phyloP scores from a whole-genome alignment of 2,888 invertebrate genomes.

The Cephus pulcher region DNA sequence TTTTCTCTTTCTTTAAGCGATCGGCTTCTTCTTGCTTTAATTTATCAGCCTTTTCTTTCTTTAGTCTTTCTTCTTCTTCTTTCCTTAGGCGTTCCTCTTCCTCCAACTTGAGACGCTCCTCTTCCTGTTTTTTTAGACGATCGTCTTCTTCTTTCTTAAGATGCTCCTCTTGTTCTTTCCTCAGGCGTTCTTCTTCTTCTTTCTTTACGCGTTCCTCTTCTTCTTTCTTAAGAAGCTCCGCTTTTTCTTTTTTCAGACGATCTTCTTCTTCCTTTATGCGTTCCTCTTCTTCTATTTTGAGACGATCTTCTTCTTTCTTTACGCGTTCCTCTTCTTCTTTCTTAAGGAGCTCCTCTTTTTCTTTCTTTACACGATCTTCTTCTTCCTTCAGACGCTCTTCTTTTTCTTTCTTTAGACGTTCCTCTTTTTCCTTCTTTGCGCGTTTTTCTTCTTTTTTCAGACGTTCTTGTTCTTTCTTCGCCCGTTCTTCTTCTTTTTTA shows the following conservation, averaged over 20 bases:
- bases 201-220: constrained; percentile 7
- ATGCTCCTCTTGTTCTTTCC: constrained; percentile 17
- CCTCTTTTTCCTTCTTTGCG: constrained; percentile 30
- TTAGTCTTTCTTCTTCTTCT: constrained; percentile 23
- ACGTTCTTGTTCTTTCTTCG: constrained; percentile 39
- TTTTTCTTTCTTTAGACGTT: constrained; percentile 38
- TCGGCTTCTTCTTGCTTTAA: constrained; percentile 26
- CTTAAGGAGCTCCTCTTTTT: constrained; percentile 29
- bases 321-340: constrained; percentile 19
- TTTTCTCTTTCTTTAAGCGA: constrained; percentile 35
- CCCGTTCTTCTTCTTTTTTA: constrained; percentile 26
- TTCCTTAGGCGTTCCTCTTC: constrained; percentile 35
- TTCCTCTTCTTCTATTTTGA: constrained; percentile 55
- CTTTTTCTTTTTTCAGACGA: constrained; percentile 27
- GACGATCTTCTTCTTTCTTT: constrained; percentile 23
- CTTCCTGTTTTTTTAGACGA: constrained; percentile 58
- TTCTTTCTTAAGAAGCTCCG: constrained; percentile 35
- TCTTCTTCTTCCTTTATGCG: constrained; percentile 48
- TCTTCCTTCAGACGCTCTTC: constrained; percentile 56
- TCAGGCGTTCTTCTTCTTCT: constrained; percentile 17
- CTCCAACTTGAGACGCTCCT: constrained; percentile 58
- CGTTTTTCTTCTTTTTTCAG: constrained; percentile 37
- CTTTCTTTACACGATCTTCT: constrained; percentile 48
- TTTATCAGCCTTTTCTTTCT: constrained; percentile 31
- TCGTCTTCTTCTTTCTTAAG: constrained; percentile 40